Base-by-base conservation (phyloP, 1,140 invertebrate species). In the Mizuhopecten yessoensis region DNA sequence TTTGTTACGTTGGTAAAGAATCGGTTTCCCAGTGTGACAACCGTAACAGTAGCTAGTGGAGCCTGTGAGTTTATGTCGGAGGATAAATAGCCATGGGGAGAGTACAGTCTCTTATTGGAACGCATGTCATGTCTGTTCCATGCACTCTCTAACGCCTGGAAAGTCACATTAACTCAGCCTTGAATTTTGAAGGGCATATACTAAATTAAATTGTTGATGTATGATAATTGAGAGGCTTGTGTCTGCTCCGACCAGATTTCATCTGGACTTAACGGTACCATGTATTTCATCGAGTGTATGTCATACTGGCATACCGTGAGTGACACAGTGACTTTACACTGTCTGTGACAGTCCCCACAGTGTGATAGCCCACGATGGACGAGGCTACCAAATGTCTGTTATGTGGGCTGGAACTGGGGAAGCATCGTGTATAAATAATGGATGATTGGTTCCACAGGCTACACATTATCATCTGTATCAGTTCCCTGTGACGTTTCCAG, bases 11-110 rank as follows among this genome's bases (percentile, higher is more conserved):
- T 7, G 1, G 57, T 9, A 17, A n/a, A 17, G 29, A 75, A 75
- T 75, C 29, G 57, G 57, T 75, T 75, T 75, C 17, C 57, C n/a
- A n/a, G n/a, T 75, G 57, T 75, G 57, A 75, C 57, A 75, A 75
- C 42, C 17, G 17, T 15, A 45, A 45, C 57, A 75, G 23, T 17
- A 49, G 10, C 15, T 5, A 49, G 45, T 29, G 57, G 3, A 75
- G 57, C n/a, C 57, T 29, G 57, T 75, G 23, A 3, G 57, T 75
- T 29, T 75, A 75, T 75, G n/a, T 45, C 29, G 57, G 2, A 17
- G 57, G 57, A 9, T 75, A 75, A 75, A 75, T 75, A 17, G 29
- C 17, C 57, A 75, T 45, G 42, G 57, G 29, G n/a, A 75, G 11
- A 75, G 29, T n/a, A 29, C n/a, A 5, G 9, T 39, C 36, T 75